A percentile compares a stretch with the other conserved stretches of the same genome.
Conservation (phyloP, 2,888 invertebrate genomes). For the Spicauda simplicius region DNA sequence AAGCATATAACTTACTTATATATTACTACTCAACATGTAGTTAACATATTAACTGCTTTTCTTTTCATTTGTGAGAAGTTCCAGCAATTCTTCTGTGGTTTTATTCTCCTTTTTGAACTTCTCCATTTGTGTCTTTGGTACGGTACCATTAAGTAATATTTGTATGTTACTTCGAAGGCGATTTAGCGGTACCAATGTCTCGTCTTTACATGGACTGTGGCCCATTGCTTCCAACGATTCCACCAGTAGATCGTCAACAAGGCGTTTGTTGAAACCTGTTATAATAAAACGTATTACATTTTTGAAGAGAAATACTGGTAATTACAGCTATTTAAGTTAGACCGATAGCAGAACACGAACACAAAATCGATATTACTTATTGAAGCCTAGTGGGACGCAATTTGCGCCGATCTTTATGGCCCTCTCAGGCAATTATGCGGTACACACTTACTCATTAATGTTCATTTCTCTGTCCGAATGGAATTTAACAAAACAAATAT, state of each 20-base stretch:
- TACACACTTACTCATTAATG: background rate
- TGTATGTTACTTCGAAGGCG: conserved; percentile 90
- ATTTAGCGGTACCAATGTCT: conserved; percentile 84
- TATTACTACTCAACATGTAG: background rate
- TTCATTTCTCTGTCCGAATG: too few species aligned
- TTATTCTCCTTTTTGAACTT: conserved; percentile 90
- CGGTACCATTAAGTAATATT: conserved; percentile 91
- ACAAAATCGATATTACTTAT: too few species aligned
- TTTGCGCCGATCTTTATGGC: background rate
- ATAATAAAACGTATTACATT: conserved; percentile 33
- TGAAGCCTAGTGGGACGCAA: background rate
- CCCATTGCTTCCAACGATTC: conserved; percentile 92
- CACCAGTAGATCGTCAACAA: conserved; percentile 92
- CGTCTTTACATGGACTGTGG: conserved; percentile 86
- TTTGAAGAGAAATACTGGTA: background rate
- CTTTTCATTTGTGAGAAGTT: conserved; percentile 86
- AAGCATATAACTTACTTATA: background rate
- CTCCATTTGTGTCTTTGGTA: conserved; percentile 91
- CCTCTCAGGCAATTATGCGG: background rate
- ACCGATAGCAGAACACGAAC: background rate
- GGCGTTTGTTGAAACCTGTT: conserved; percentile 86
- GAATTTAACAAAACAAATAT: too few species aligned
- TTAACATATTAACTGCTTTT: conserved; percentile 46
- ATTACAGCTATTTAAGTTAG: background rate
- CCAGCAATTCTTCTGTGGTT: conserved; percentile 91